These are phyloP conservation scores for Porites lobata DNA, from an alignment of 92 coral and sea anemone genomes.

Conservation along the genomic window DNA sequence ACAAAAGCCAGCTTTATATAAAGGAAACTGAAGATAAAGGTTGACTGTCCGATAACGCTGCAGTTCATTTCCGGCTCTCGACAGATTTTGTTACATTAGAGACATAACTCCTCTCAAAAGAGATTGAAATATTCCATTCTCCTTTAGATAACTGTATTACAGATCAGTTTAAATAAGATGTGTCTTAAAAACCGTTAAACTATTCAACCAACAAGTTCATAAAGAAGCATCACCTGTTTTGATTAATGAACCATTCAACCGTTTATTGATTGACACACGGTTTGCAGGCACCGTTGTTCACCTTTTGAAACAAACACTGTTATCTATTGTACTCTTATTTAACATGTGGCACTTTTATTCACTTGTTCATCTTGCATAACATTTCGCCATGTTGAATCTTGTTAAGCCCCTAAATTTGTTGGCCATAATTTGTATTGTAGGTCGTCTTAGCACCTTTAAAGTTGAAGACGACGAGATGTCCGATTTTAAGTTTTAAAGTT, in stretches of 20 bases:
- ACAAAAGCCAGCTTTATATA: background rate
- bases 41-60: background rate
- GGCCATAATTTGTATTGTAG: too few relatives aligned
- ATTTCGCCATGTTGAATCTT: too few relatives aligned
- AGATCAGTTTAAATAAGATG: background rate
- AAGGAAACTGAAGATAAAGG: background rate
- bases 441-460: too few relatives aligned
- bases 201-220: background rate
- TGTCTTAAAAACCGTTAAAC: background rate
- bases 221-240: background rate
- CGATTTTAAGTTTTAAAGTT: too few relatives aligned
- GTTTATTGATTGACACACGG: background rate
- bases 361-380: background rate
- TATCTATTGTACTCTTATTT: background rate
- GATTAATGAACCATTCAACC: background rate
- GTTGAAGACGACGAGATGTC: too few relatives aligned
- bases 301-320: background rate
- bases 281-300: slow-evolving; percentile 3
- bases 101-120: background rate
- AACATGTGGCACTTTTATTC: background rate
- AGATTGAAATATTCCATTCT: background rate
- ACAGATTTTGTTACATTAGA: background rate
- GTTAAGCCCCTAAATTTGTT: too few relatives aligned
- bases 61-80: background rate
- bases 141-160: background rate